Evolutionary conservation across 1,140 invertebrate genomes (phyloP), one percentile per base, ranked within the genome.

Genomic region (Drosophila varians): DNA sequence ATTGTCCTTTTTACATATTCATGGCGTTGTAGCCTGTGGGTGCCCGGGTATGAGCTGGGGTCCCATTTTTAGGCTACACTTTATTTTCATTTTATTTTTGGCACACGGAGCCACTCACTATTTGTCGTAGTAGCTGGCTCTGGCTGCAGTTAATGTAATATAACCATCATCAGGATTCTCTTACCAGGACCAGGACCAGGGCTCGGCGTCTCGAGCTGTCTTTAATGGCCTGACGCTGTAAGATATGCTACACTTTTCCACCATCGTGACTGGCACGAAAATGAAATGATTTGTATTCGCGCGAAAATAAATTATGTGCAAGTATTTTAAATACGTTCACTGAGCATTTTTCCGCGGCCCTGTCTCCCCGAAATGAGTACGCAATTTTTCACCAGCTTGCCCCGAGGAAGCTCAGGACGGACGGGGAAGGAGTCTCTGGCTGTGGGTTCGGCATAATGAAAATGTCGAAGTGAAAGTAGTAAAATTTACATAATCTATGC

Each of bases 381-480:
- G 73, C 82, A 76, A 77, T 84, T 84, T 87, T 80, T 84, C 77
- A 84, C 51, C 19, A 69, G 55, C 38, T 48, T 34, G 52, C 25
- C 38, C 53, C 25, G 19, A 18, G 38, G 25, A 8, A 8, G 23
- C n/a, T 11, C 16, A 14, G 8, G 45, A 21, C 26, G 40, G n/a
- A n/a, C 12, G 52, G 9, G 21, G 62, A 23, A 21, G 12, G 73
- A 55, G 76, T 55, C 47, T 57, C 47, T 58, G 65, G 55, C 60
- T 54, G 36, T 51, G 62, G 48, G 51, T 61, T 60, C 57, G 56
- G 76, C 80, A 71, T 86, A 86, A 86, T 87, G 82, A 86, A 86
- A 86, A 87, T 87, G 82, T 86, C 82, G 83, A 86, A 82, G 82
- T 87, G 77, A 86, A 86, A 86, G 82, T 86, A 86, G 82, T 86